Conservation (phyloP, 2,797 vertebrate genomes). For the Sciurus carolinensis region DNA sequence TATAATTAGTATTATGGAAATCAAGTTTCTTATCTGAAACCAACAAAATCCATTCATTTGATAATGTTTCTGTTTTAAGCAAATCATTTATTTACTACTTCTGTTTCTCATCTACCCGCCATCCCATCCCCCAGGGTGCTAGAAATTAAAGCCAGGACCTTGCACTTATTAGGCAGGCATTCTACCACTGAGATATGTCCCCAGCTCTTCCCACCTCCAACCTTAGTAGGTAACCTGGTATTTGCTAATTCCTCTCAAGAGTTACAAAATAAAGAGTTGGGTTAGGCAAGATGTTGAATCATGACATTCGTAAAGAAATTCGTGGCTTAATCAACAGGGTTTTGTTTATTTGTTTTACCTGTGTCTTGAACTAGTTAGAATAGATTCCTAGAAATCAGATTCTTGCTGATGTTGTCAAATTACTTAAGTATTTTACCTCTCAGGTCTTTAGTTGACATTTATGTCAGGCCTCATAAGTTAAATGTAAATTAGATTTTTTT, state of each 20-base stretch:
- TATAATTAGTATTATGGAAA: slow-evolving; percentile 17
- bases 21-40: slow-evolving; percentile 22
- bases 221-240: neutral
- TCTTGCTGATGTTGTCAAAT: neutral
- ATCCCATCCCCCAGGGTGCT: neutral
- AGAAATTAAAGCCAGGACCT: neutral
- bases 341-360: neutral
- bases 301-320: slow-evolving; percentile 53
- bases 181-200: neutral
- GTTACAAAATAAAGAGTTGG: neutral
- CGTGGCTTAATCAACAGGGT: neutral
- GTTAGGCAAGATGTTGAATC: neutral
- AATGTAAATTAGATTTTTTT: slow-evolving; percentile 82
- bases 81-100: slow-evolving; percentile 3
- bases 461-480: slow-evolving; percentile 69
- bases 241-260: slow-evolving; percentile 58
- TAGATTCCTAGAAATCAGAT: neutral
- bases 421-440: slow-evolving; percentile 42
- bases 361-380: neutral
- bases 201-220: neutral
- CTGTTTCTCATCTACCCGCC: neutral
- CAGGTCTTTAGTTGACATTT: slow-evolving; percentile 63
- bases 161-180: neutral
- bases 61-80: slow-evolving; percentile 46
- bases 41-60: slow-evolving; percentile 40